These are phyloP conservation scores for Crioceris asparagi DNA, from an alignment of 2,888 invertebrate species.

Conservation along the genomic window DNA sequence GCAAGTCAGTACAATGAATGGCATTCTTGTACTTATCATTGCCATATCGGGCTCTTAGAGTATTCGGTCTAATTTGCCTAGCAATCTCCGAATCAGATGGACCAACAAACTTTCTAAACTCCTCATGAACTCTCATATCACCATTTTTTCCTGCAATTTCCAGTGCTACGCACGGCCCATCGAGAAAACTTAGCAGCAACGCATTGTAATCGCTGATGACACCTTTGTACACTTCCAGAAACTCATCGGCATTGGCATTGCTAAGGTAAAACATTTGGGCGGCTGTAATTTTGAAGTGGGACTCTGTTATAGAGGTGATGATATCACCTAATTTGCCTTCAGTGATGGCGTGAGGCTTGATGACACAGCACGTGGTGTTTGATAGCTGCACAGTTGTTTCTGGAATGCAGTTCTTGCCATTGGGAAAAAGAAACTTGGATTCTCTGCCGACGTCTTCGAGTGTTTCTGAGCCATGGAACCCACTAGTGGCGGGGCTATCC, in stretches of 20 bases:
- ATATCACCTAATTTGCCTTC: constrained; percentile 64
- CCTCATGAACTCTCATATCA: constrained; percentile 47
- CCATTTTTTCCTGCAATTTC: constrained; percentile 60
- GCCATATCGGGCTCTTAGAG: constrained; percentile 77
- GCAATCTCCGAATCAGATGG: constrained; percentile 90
- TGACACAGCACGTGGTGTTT: constrained; percentile 68
- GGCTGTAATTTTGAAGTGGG: constrained; percentile 66
- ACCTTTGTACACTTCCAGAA: constrained; percentile 87
- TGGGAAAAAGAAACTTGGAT: constrained; percentile 52
- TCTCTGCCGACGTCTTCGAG: constrained; percentile 44
- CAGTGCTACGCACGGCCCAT: constrained; percentile 77
- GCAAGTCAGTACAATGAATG: constrained; percentile 86
- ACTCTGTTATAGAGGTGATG: constrained; percentile 57
- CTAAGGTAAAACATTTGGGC: constrained; percentile 71
- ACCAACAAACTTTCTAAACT: constrained; percentile 70
- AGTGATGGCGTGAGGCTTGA: constrained; percentile 82
- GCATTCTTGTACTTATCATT: constrained; percentile 75
- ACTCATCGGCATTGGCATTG: constrained; percentile 77
- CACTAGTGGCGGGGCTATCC: constrained; percentile 56
- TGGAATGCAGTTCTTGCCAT: constrained; percentile 25
- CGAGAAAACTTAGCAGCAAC: constrained; percentile 74
- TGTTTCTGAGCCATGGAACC: constrained; percentile 54
- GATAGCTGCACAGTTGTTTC: constrained; percentile 45
- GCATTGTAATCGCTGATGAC: constrained; percentile 67
- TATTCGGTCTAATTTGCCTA: constrained; percentile 69